Percentiles rank a stretch among this genome's conserved stretches.
Conservation (phyloP, 2,113 vertebrate species). For the Macquaria ambigua region DNA sequence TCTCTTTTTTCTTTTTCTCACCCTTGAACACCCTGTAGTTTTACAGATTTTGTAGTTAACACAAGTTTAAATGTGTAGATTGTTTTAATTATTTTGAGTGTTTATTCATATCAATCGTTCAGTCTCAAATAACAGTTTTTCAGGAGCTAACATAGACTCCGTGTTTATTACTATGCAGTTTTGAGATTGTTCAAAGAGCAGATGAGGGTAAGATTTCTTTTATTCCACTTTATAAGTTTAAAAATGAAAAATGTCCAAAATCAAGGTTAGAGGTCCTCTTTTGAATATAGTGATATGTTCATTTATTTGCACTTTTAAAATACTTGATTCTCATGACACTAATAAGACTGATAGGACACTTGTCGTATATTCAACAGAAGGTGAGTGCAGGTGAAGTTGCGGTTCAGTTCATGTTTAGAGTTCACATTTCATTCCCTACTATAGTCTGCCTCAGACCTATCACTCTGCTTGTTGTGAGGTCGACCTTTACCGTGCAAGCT, state of each 20-base stretch:
- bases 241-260: not conserved
- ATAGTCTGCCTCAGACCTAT: not conserved
- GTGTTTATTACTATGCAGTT: not conserved
- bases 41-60: constrained; percentile 1
- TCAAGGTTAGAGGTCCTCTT: not conserved
- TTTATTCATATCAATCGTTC: not conserved
- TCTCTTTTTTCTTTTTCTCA: constrained; percentile 38
- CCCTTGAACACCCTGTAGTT: not conserved
- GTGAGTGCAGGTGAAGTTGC: constrained; percentile 9
- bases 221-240: not conserved
- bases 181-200: not conserved
- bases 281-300: not conserved
- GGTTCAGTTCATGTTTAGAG: constrained; percentile 46
- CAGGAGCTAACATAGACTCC: not conserved
- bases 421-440: constrained; percentile 43
- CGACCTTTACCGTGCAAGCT: constrained; percentile 50
- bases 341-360: not conserved
- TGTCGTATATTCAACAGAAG: not conserved
- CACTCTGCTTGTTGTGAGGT: constrained; percentile 51
- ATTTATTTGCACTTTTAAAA: not conserved
- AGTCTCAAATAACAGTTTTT: not conserved
- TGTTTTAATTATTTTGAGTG: constrained; percentile 23
- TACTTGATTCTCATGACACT: not conserved
- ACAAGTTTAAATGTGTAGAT: constrained; percentile 37
- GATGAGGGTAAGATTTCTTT: not conserved